Evolutionary conservation across 2,888 invertebrate genomes (phyloP), one percentile per base, ranked within the genome.

Genomic region (Dioctria linearis): DNA sequence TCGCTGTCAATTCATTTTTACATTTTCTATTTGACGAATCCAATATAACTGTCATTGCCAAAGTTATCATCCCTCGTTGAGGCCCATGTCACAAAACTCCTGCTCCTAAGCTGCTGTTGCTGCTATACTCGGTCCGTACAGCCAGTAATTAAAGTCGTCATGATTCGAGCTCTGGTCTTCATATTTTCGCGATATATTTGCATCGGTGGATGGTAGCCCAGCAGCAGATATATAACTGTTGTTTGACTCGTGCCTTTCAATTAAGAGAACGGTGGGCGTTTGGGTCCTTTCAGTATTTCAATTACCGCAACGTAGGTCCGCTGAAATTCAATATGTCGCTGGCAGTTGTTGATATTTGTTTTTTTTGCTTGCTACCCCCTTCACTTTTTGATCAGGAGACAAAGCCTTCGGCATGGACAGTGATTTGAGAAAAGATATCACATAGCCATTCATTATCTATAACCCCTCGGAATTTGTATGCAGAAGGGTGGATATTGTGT

Each of bases 161-260:
- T 11, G 51, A 25, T 25, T 37, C 61, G 43, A 3, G 61, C 42
- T 40, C 25, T 11, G 8, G 46, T 46, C 76, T 25, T 76, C 37
- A 37, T 63, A 73, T 54, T 57, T 57, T n/a, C n/a, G 25, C 46
- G 49, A 46, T 43, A 43, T 25, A 9, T 61, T 59, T 39, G 61
- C n/a, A 46, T 39, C 61, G 73, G 73, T 51, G 11, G 4, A n/a
- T 54, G 57, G 5, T 40, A 57, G 37, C 40, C 39, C n/a, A 5
- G 57, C 25, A 25, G 25, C 25, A 25, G 25, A 25, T 25, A 25
- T 25, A 25, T 25, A 25, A 25, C 63, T 73, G 61, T 39, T 63
- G 76, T 63, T 61, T 76, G 76, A 61, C 76, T 76, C 51, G 76
- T 76, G 63, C 76, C 76, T 39, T 76, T 76, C 63, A 76, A 76